These are phyloP conservation scores for Apogon hyalosoma DNA, from an alignment of 2,797 vertebrate species.

Conservation along the genomic window DNA sequence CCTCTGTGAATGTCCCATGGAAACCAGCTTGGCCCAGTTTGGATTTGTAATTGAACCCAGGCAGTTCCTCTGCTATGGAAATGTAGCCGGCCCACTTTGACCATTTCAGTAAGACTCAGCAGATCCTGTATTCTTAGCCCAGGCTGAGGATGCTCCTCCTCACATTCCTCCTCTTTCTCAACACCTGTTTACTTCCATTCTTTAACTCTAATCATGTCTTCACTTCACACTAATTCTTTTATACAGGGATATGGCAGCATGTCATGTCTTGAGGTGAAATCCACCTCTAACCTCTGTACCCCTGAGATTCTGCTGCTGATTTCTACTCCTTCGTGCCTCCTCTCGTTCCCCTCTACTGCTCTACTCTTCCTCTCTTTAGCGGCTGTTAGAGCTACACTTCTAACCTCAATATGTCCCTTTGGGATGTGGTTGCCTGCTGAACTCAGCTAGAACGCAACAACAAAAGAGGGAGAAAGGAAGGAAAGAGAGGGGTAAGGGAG, in stretches of 20 bases:
- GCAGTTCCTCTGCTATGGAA: not conserved
- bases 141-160: not conserved
- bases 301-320: conserved; percentile 37
- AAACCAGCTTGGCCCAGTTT: conserved; percentile 7
- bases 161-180: not conserved
- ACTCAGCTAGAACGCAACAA: conserved; percentile 49
- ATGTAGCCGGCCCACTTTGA: not conserved
- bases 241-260: conserved; percentile 1
- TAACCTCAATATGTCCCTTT: conserved; percentile 50
- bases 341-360: conserved; percentile 6
- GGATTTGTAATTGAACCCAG: conserved; percentile 1
- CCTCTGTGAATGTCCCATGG: not conserved
- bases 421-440: conserved; percentile 60
- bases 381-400: conserved; percentile 54
- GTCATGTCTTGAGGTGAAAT: conserved; percentile 31
- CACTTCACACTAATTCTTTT: conserved; percentile 13
- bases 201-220: not conserved
- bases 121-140: not conserved
- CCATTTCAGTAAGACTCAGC: not conserved
- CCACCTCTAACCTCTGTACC: conserved; percentile 35
- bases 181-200: not conserved
- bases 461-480: not conserved
- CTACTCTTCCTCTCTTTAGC: conserved; percentile 31
- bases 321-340: conserved; percentile 1
- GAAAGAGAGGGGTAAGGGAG: not conserved